Conservation (phyloP, 1,140 invertebrate species). For the Rhyacophila brunnea region DNA sequence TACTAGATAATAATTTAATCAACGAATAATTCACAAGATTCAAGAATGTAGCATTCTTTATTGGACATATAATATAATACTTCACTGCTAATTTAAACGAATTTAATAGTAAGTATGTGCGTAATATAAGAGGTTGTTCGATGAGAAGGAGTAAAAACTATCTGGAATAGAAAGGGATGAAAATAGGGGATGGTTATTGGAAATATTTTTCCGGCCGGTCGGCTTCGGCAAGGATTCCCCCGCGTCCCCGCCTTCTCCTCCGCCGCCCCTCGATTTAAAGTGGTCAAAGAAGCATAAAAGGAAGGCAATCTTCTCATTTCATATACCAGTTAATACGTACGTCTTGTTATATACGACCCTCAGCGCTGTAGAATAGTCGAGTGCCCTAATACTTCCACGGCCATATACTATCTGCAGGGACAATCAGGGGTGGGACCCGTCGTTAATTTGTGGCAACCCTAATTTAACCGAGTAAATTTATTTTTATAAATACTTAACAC, state of each 20-base stretch:
- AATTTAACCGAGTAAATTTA: too few relatives aligned
- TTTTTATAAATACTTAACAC: too few relatives aligned
- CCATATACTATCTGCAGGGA: too few relatives aligned
- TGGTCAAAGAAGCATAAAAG: conserved; percentile 34
- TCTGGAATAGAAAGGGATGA: not conserved
- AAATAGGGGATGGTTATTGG: conserved; percentile 20
- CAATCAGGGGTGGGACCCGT: too few relatives aligned
- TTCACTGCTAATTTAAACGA: too few relatives aligned
- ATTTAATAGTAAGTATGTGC: not conserved
- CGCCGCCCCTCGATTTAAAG: conserved; percentile 23
- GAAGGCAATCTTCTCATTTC: conserved; percentile 33
- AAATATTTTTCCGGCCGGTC: conserved; percentile 29
- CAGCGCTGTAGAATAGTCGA: conserved; percentile 3
- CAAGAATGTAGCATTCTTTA: too few relatives aligned
- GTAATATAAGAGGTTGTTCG: not conserved
- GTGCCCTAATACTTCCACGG: not conserved
- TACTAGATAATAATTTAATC: too few relatives aligned
- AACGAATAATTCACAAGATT: too few relatives aligned
- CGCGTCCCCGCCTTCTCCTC: not conserved
- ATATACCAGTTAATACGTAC: conserved; percentile 17
- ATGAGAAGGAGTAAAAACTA: not conserved
- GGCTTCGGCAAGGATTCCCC: conserved; percentile 1
- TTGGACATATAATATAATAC: too few relatives aligned
- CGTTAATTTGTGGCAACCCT: too few relatives aligned
- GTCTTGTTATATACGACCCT: conserved; percentile 1